phyloP scores from a whole-genome alignment of 2,888 invertebrate species.

The Lamproptera curius region DNA sequence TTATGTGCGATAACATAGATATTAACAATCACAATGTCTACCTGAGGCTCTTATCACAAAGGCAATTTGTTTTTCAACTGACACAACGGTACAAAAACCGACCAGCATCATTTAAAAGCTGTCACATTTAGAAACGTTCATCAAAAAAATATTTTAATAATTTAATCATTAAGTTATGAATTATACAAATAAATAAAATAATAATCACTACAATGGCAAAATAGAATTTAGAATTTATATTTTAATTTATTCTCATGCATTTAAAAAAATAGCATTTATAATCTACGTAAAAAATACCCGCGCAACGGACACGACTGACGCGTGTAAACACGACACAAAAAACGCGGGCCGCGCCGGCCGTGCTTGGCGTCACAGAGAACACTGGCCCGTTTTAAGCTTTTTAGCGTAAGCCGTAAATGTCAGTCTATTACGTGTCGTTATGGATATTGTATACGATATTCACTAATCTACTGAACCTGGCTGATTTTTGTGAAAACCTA shows the following conservation, averaged over 20 bases:
- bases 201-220: not conserved
- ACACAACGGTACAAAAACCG: too few species aligned
- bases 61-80: not conserved
- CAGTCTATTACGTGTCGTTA: conserved; percentile 9
- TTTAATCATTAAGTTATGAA: not conserved
- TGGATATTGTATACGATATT: conserved; percentile 4
- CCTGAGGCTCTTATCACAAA: conserved; percentile 9
- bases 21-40: conserved; percentile 2
- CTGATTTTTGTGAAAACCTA: too few species aligned
- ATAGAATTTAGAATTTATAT: not conserved
- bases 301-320: conserved; percentile 3
- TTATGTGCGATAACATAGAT: too few species aligned
- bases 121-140: too few species aligned
- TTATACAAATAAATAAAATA: not conserved
- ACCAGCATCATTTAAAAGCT: too few species aligned
- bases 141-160: not conserved
- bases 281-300: conserved; percentile 4
- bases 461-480: not conserved
- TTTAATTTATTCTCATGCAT: too few species aligned
- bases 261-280: not conserved
- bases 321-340: conserved; percentile 5
- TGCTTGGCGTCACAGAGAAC: conserved; percentile 12
- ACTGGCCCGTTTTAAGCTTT: conserved; percentile 17
- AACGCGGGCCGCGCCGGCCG: conserved; percentile 3
- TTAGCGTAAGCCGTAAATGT: conserved; percentile 1